Base-by-base conservation (phyloP, 1,140 invertebrate species). In the Drosophila santomea region DNA sequence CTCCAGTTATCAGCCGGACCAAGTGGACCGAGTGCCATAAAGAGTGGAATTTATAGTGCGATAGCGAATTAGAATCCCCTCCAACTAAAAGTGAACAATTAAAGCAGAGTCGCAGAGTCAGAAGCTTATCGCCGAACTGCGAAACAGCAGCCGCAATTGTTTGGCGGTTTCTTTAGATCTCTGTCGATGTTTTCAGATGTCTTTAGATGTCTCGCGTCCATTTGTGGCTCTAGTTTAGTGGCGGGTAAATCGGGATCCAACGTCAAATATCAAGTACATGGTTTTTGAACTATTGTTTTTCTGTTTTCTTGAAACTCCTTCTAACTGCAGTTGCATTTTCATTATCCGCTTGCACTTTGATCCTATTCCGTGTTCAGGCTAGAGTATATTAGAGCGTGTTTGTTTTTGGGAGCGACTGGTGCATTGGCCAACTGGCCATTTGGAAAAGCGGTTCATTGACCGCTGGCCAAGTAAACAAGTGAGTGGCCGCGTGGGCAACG, bases 371-470 rank as follows among this genome's bases (percentile, higher is more conserved):
- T 11, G 10, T 36, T 3, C 8, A n/a, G n/a, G 3, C 11, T 2
- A 4, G 4, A 57, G 2, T 50, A 11, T 12, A 11, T 12, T 7
- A 2, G 7, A 32, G 32, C 3, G 28, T 15, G 28, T 32, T 36
- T 12, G 14, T 2, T 25, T 36, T 66, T 17, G 8, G 36, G 10
- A 12, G 20, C 25, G 17, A 43, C 67, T 50, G 64, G 39, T 58
- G 39, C 47, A 39, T 60, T 25, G 57, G 8, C 8, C 57, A 44
- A 64, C 41, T 78, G 57, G 8, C 8, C 57, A 44, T 61, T 36
- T 78, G 58, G 60, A 48, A 36, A 52, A 51, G 32, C 54, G 54
- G 80, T 82, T 82, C 80, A 71, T 57, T 83, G 80, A 79, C 80
- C 80, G 43, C 17, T 60, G 58, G 62, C 71, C 79, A 81, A 67